Evolutionary conservation across 2,797 vertebrate genomes (phyloP), one percentile per base, ranked within the genome.

Genomic region (Mastacembelus armatus): DNA sequence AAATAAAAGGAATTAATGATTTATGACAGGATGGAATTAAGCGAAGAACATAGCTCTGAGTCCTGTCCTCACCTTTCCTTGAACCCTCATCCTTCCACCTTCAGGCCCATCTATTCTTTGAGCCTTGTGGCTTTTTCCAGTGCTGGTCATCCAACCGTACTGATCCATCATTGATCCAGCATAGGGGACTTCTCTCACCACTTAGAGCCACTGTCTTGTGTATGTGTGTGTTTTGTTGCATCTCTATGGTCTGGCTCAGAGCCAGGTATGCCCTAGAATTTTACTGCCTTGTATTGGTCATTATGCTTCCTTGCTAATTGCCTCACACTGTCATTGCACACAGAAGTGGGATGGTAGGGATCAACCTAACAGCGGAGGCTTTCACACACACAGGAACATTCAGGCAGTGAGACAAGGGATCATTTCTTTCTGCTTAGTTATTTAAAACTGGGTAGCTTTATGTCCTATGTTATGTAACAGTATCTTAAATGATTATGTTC

Each of bases 131-230:
- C 36, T 71, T 71, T 74, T 73, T 69, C 52, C 71, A 69, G 61
- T 15, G 42, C 60, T 45, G 59, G 57, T 66, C 66, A 78, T 60
- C 68, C 75, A 62, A 49, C 70, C 81, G 63, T 86, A 81, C 84
- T 62, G 83, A 88, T 77, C 68, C 74, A 71, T 85, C 79, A 86
- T 48, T 80, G 84, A 83, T 74, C 76, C 38, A 39, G 77, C 81
- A 74, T 68, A 71, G 58, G n/a, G 55, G 61, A 74, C 79, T 50
- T 66, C 61, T 72, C 51, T 62, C 74, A 21, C 68, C 77, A 76
- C 83, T 86, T 81, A 70, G 67, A 83, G 52, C 32, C 74, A 66
- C 54, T 69, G 64, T 16, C 2, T 7, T 81, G 63, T 64, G 57
- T 50, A 59, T 58, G 4, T 67, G 52, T 60, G 42, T 35, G 42